phyloP scores from a whole-genome alignment of 2,888 invertebrate genomes.

The Acanthacorydalis orientalis region DNA sequence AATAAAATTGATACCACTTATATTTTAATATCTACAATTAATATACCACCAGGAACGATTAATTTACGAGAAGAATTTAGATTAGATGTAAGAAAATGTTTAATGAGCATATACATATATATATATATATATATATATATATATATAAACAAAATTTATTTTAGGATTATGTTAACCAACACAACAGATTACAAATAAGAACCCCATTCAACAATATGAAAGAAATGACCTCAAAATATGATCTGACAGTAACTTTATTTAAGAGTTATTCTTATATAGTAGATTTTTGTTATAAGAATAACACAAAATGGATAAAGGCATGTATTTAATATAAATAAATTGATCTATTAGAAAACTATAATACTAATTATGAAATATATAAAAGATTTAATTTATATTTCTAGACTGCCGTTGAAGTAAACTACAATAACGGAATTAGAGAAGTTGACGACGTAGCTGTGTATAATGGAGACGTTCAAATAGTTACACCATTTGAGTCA shows the following conservation, averaged over 20 bases:
- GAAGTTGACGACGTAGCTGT: slow-evolving; percentile 22
- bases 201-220: slow-evolving; percentile 33
- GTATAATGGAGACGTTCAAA: slow-evolving; percentile 29
- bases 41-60: slow-evolving; percentile 35
- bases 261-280: slow-evolving; percentile 29
- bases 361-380: neutral
- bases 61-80: slow-evolving; percentile 37
- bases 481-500: slow-evolving; percentile 36
- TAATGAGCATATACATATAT: neutral
- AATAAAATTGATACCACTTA: slow-evolving; percentile 31
- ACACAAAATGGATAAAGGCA: slow-evolving; percentile 26
- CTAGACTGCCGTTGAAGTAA: slow-evolving; percentile 29
- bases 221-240: slow-evolving; percentile 31
- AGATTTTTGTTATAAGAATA: slow-evolving; percentile 28
- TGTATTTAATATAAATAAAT: neutral
- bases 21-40: slow-evolving; percentile 28
- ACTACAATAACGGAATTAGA: slow-evolving; percentile 30
- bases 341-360: neutral
- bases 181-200: slow-evolving; percentile 36
- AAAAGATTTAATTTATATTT: slow-evolving; percentile 12
- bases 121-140: neutral
- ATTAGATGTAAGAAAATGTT: slow-evolving; percentile 27
- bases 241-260: slow-evolving; percentile 29
- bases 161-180: slow-evolving; percentile 29
- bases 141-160: slow-evolving; percentile 8